phyloP scores from a whole-genome alignment of 2,888 invertebrate genomes.

The Platycheirus albimanus region DNA sequence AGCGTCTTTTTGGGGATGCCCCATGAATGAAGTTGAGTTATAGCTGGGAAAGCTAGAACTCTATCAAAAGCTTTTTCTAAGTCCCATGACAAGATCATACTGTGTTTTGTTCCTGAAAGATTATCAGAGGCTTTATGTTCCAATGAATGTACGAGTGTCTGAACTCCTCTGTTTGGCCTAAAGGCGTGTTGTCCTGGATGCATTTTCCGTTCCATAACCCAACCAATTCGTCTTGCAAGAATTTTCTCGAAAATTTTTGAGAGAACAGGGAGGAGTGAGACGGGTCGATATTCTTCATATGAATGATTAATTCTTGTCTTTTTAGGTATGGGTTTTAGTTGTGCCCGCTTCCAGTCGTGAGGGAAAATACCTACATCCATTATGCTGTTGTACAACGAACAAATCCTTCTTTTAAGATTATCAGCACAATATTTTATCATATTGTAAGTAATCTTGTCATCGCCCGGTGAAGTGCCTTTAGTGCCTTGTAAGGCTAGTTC shows the following conservation, averaged over 20 bases:
- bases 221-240: slow-evolving; percentile 22
- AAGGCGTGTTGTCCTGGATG: slow-evolving; percentile 19
- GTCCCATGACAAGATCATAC: slow-evolving; percentile 13
- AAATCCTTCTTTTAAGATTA: slow-evolving; percentile 18
- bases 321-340: slow-evolving; percentile 21
- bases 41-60: slow-evolving; percentile 6
- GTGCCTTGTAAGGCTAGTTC: background rate
- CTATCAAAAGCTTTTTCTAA: slow-evolving; percentile 10
- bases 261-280: slow-evolving; percentile 21
- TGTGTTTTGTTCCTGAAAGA: background rate
- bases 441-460: slow-evolving; percentile 13
- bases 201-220: slow-evolving; percentile 11
- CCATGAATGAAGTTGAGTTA: slow-evolving; percentile 21
- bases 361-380: slow-evolving; percentile 19
- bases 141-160: slow-evolving; percentile 2
- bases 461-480: slow-evolving; percentile 8
- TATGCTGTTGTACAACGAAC: slow-evolving; percentile 4
- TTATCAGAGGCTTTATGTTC: slow-evolving; percentile 9
- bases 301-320: background rate
- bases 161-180: slow-evolving; percentile 27
- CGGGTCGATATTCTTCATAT: slow-evolving; percentile 16
- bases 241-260: slow-evolving; percentile 28
- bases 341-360: slow-evolving; percentile 18
- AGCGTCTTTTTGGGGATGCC: background rate
- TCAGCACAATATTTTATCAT: slow-evolving; percentile 7